Evolutionary conservation across 2,113 vertebrate genomes (phyloP), one percentile per base, ranked within the genome.

Genomic region (Phaethornis superciliosus): DNA sequence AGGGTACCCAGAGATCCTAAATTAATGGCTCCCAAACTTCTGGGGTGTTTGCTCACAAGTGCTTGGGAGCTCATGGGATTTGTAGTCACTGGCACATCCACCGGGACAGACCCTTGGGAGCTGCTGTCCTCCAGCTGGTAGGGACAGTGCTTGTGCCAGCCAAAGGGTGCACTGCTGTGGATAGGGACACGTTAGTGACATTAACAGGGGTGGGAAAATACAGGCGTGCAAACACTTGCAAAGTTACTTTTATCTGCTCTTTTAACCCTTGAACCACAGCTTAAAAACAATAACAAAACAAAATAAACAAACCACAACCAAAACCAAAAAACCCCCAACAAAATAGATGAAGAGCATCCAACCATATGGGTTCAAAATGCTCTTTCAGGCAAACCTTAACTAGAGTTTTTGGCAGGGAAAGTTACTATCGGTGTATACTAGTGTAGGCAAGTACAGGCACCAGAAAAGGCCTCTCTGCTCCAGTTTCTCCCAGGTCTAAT

Each of bases 11-110:
- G 15, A 18, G 7, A 24, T 47, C 24, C 42, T 58, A 58, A 69
- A 40, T 32, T 1, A 3, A 40, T 13, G 46, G 9, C 54, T 62
- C 20, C 28, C 51, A 75, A 58, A 63, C 42, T 32, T 80, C 68
- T 58, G 49, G 35, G 10, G 10, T 28, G 17, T 85, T 62, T 75
- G 42, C 35, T 74, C 8, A 30, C 0, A 0, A 27, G 14, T 16
- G 4, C 17, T 32, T 1, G 3, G 42, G 33, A 55, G 40, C 46
- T 80, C 23, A n/a, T 2, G 54, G 5, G 12, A 11, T 20, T 77
- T 77, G 32, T 12, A 51, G 52, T 28, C 5, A 1, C 42, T 42
- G 49, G 19, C 0, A 0, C 13, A 14, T 27, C 44, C 3, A 2
- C 85, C 62, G 40, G 67, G 49, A 79, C 26, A 63, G 71, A 40